Percentiles rank a stretch among this genome's conserved stretches.
Evolutionary conservation across 2,113 vertebrate species (phyloP).

Genomic region (Apeltes quadracus): DNA sequence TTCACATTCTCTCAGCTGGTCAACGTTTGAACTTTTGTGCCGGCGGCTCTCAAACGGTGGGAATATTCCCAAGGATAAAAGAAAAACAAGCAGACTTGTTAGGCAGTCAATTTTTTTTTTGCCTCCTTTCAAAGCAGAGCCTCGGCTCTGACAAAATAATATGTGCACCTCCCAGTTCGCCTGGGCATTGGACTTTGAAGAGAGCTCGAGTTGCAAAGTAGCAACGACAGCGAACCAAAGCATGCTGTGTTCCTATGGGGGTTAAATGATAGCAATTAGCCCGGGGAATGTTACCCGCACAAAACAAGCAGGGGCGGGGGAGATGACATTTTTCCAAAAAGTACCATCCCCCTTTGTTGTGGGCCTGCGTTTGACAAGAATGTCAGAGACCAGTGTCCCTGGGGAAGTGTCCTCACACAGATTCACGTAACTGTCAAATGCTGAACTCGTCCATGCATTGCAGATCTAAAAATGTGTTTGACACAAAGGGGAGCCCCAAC

Average conservation of each 20-base stretch:
- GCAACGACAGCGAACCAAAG: slow-evolving; percentile 26
- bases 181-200: slow-evolving; percentile 38
- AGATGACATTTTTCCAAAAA: not conserved
- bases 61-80: slow-evolving; percentile 30
- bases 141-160: slow-evolving; percentile 49
- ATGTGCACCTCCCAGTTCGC: slow-evolving; percentile 22
- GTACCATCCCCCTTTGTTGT: not conserved
- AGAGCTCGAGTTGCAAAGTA: slow-evolving; percentile 50
- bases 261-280: slow-evolving; percentile 33
- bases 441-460: not conserved
- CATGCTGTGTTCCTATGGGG: slow-evolving; percentile 16
- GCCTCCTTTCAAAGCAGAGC: slow-evolving; percentile 28
- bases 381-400: not conserved
- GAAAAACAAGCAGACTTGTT: slow-evolving; percentile 42
- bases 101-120: slow-evolving; percentile 30
- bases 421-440: not conserved
- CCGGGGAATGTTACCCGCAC: slow-evolving; percentile 22
- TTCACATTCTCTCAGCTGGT: not conserved
- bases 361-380: slow-evolving; percentile 1
- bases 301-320: slow-evolving; percentile 1
- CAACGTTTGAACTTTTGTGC: not conserved
- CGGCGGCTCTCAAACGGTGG: slow-evolving; percentile 23
- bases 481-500: slow-evolving; percentile 5
- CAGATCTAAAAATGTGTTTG: slow-evolving; percentile 29
- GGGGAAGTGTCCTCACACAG: not conserved